A percentile compares a stretch with the other conserved stretches of the same genome.
phyloP scores from a whole-genome alignment of 2,113 vertebrate genomes.

The Mobula hypostoma region DNA sequence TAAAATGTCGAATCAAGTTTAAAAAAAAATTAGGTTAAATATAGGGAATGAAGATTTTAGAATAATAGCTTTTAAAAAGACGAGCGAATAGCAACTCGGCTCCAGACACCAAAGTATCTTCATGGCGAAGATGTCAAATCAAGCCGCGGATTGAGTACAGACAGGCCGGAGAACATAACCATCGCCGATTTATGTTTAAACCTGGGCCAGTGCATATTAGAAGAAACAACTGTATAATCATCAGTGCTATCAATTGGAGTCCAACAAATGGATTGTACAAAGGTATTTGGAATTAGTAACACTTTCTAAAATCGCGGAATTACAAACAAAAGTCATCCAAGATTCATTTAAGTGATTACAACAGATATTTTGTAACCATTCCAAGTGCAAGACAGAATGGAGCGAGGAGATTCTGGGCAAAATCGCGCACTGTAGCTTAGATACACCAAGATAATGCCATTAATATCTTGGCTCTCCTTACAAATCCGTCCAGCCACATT shows the following conservation, averaged over 20 bases:
- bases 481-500: background rate
- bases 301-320: background rate
- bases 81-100: background rate
- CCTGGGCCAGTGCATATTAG: background rate
- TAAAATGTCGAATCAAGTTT: background rate
- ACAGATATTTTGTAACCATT: background rate
- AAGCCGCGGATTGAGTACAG: background rate
- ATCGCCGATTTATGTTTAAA: background rate
- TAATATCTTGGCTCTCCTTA: background rate
- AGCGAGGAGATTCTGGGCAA: background rate
- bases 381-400: background rate
- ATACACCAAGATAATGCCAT: background rate
- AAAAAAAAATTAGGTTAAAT: background rate
- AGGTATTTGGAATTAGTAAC: background rate
- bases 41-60: background rate
- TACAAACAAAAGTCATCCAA: background rate
- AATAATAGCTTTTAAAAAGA: background rate
- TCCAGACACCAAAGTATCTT: background rate
- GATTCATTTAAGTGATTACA: background rate
- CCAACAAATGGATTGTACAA: background rate
- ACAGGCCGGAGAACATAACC: background rate
- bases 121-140: background rate
- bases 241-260: background rate
- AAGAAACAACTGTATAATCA: background rate
- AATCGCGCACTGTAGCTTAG: background rate